phyloP scores from a whole-genome alignment of 2,888 invertebrate species.

The Resseliella maxima region DNA sequence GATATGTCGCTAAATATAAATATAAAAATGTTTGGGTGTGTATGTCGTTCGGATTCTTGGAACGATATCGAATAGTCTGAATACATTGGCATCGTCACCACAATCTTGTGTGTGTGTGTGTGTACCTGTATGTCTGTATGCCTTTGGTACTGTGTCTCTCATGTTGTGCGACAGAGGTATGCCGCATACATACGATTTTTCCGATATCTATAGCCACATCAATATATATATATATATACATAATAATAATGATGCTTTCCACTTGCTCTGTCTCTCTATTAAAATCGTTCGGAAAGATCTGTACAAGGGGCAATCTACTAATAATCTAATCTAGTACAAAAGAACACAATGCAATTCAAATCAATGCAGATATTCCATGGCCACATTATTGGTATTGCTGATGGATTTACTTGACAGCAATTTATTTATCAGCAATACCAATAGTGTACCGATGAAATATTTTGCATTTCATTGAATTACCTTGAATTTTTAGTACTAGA shows the following conservation, averaged over 20 bases:
- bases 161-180: background rate
- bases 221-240: background rate
- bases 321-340: no score
- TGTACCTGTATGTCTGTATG: no score
- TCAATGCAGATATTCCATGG: no score
- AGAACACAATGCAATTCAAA: no score
- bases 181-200: background rate
- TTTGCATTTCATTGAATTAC: no score
- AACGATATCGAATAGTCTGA: background rate
- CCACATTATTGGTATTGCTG: no score
- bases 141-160: background rate
- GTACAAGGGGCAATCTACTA: no score
- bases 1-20: conserved; percentile 23
- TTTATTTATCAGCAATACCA: no score
- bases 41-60: background rate
- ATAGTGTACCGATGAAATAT: no score
- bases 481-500: no score
- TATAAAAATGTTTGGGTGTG: background rate
- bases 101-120: no score
- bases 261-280: background rate
- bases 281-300: background rate
- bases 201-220: background rate
- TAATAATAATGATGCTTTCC: conserved; percentile 14
- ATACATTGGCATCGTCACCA: conserved; percentile 8
- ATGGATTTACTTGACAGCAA: no score